Percentiles rank a stretch among this genome's conserved stretches.
Conservation (phyloP, 2,113 vertebrate species). For the Hippolais icterina region DNA sequence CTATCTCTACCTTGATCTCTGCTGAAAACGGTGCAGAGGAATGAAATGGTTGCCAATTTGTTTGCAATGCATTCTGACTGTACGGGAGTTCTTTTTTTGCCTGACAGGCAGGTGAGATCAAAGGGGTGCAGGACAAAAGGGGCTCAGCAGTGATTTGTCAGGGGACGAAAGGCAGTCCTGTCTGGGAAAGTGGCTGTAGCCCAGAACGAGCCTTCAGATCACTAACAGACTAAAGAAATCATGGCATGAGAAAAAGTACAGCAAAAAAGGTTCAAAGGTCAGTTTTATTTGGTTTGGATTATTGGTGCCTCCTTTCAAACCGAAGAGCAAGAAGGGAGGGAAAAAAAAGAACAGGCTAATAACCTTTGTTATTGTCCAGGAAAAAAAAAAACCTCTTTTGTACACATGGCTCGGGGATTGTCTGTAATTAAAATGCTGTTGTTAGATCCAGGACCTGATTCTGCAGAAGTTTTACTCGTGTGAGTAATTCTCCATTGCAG, state of each 20-base stretch:
- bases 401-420: constrained; percentile 77
- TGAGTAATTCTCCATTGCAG: constrained; percentile 59
- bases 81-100: constrained; percentile 84
- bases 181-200: constrained; percentile 84
- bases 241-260: constrained; percentile 94
- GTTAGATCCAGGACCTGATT: constrained; percentile 66
- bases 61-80: constrained; percentile 89
- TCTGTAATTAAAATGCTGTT: constrained; percentile 86
- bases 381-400: constrained; percentile 81
- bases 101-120: constrained; percentile 98
- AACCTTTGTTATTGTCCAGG: constrained; percentile 82
- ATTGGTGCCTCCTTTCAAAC: constrained; percentile 86
- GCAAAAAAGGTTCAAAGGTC: constrained; percentile 95
- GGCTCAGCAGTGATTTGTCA: constrained; percentile 94
- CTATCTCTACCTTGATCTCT: constrained; percentile 63
- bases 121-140: constrained; percentile 87
- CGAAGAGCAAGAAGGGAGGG: constrained; percentile 66
- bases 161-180: constrained; percentile 88
- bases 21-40: constrained; percentile 74
- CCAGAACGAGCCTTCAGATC: constrained; percentile 88
- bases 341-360: constrained; percentile 83
- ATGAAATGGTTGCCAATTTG: constrained; percentile 89
- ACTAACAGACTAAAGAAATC: constrained; percentile 86
- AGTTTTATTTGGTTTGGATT: constrained; percentile 92
- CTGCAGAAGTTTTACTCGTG: constrained; percentile 55